Conservation (phyloP, 2,797 vertebrate genomes). For the Sternarchorhynchus goeldii region DNA sequence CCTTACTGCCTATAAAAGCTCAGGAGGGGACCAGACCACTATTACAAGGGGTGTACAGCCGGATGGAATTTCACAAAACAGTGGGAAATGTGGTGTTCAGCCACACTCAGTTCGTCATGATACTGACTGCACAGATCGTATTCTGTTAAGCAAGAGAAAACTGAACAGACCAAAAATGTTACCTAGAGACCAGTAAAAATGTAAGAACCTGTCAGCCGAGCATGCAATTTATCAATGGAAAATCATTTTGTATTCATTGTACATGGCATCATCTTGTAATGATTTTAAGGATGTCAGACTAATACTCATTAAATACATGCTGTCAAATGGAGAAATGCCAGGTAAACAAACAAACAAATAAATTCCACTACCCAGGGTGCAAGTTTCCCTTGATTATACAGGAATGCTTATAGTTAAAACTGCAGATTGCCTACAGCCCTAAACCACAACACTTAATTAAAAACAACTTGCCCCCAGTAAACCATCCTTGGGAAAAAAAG, state of each 20-base stretch:
- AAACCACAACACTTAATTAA: constrained; percentile 30
- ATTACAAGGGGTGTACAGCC: not conserved
- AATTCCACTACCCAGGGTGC: constrained; percentile 19
- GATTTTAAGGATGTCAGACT: not conserved
- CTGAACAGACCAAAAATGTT: not conserved
- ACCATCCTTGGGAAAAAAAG: not conserved
- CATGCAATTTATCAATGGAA: not conserved
- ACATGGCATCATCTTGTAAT: constrained; percentile 11
- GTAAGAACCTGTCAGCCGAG: not conserved
- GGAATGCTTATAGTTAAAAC: constrained; percentile 27
- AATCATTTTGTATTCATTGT: not conserved
- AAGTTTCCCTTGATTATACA: constrained; percentile 35
- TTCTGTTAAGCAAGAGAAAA: not conserved
- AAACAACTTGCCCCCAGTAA: constrained; percentile 11
- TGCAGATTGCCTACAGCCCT: constrained; percentile 39
- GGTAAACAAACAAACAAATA: not conserved
- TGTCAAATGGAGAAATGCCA: constrained; percentile 16
- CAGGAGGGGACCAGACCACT: not conserved
- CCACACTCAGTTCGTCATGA: not conserved
- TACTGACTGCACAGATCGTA: not conserved
- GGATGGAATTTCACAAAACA: not conserved
- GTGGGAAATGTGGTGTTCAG: not conserved
- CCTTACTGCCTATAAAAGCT: not conserved
- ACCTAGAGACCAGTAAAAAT: no score
- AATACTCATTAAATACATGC: not conserved